Conservation (phyloP, 2,797 vertebrate genomes). For the Lycodopsis pacificus region DNA sequence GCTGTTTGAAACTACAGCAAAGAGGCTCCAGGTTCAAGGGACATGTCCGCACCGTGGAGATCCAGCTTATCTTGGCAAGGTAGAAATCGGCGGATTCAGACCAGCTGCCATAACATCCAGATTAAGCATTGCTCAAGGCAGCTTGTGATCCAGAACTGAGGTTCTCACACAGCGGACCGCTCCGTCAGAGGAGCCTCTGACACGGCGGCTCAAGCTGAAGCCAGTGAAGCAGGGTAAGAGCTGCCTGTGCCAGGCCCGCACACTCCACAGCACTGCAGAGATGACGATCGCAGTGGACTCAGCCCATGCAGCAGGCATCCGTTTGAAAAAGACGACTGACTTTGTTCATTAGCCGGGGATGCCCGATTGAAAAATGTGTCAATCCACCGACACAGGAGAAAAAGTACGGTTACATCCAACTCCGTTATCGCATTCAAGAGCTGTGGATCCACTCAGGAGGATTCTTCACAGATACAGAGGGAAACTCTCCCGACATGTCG, state of each 20-base stretch:
- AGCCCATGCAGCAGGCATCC: slow-evolving; percentile 53
- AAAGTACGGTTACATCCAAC: slow-evolving; percentile 29
- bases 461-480: slow-evolving; percentile 46
- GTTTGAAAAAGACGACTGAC: slow-evolving; percentile 46
- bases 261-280: slow-evolving; percentile 64
- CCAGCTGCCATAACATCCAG: slow-evolving; percentile 72
- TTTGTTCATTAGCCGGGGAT: slow-evolving; percentile 4
- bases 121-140: slow-evolving; percentile 63
- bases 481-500: slow-evolving; percentile 18
- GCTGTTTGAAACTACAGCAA: slow-evolving; percentile 43
- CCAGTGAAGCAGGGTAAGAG: slow-evolving; percentile 73
- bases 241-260: slow-evolving; percentile 66
- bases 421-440: slow-evolving; percentile 23
- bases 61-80: slow-evolving; percentile 62
- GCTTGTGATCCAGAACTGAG: slow-evolving; percentile 60
- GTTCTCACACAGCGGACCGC: slow-evolving; percentile 65
- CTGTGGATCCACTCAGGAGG: slow-evolving; percentile 30
- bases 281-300: slow-evolving; percentile 59
- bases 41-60: slow-evolving; percentile 61
- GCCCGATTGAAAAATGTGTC: slow-evolving; percentile 18
- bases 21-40: slow-evolving; percentile 45
- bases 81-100: slow-evolving; percentile 61
- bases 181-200: slow-evolving; percentile 56
- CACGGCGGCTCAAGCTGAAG: slow-evolving; percentile 74
- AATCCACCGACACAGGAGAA: not conserved